Conservation (phyloP, 1,140 invertebrate genomes). For the Apocrypta bakeri region DNA sequence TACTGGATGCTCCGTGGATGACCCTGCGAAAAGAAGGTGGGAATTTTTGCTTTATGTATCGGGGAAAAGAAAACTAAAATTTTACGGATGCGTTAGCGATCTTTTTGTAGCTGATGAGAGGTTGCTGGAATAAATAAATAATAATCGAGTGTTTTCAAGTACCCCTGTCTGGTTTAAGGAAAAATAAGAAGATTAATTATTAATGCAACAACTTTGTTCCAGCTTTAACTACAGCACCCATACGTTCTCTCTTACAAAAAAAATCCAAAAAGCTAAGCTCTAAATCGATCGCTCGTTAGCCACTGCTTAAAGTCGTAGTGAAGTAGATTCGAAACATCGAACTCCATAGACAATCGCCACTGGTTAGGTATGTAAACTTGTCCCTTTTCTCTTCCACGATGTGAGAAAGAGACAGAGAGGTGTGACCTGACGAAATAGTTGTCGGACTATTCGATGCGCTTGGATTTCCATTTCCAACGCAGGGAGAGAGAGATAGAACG, state of each 20-base stretch:
- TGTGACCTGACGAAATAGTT: slow-evolving; percentile 56
- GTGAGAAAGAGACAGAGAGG: slow-evolving; percentile 16
- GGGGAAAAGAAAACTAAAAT: neutral
- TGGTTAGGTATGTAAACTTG: slow-evolving; percentile 47
- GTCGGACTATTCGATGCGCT: slow-evolving; percentile 52
- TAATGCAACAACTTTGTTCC: no score
- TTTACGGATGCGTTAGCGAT: neutral
- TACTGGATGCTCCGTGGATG: slow-evolving; percentile 66
- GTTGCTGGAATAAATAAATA: no score
- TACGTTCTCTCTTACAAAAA: no score
- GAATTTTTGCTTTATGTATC: neutral
- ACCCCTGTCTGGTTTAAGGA: no score
- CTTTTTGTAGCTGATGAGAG: no score
- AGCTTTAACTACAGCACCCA: no score
- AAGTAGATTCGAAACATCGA: slow-evolving; percentile 21
- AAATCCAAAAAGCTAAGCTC: no score
- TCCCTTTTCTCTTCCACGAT: no score
- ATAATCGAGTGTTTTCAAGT: no score
- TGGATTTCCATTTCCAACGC: slow-evolving; percentile 24
- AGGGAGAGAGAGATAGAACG: neutral
- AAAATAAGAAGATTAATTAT: no score
- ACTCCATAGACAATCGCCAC: neutral
- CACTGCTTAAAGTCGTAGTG: slow-evolving; percentile 31
- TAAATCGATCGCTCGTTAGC: slow-evolving; percentile 45
- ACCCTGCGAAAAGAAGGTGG: slow-evolving; percentile 52